Percentiles rank a stretch among this genome's conserved stretches.
These are phyloP conservation scores for Serinus canaria DNA, from an alignment of 2,113 vertebrate species.

Conservation along the genomic window DNA sequence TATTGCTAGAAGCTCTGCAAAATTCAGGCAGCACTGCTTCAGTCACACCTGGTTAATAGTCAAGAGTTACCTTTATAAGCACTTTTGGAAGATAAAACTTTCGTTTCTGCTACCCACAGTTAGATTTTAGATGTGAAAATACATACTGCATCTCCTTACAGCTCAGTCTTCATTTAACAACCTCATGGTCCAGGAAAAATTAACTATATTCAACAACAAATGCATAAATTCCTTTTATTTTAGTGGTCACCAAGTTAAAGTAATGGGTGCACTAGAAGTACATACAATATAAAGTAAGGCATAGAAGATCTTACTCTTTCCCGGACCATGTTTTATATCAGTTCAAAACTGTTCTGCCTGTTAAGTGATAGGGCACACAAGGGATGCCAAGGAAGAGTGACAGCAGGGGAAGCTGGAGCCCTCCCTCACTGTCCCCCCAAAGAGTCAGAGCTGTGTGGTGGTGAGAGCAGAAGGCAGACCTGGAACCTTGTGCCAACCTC, in stretches of 20 bases:
- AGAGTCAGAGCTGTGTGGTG: not conserved
- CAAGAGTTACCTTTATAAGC: not conserved
- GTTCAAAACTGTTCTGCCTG: not conserved
- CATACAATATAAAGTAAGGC: not conserved
- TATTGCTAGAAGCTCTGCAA: not conserved
- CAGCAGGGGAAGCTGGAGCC: not conserved
- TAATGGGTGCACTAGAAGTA: not conserved
- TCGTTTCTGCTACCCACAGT: not conserved
- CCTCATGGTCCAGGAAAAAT: not conserved
- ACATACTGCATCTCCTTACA: not conserved
- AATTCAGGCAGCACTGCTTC: not conserved
- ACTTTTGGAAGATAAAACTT: not conserved
- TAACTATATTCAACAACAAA: not conserved
- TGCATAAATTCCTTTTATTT: not conserved
- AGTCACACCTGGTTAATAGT: not conserved
- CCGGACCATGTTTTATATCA: not conserved
- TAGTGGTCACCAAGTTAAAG: not conserved
- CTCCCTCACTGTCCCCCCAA: not conserved
- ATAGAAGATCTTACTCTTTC: not conserved
- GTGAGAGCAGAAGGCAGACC: not conserved
- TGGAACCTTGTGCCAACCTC: not conserved
- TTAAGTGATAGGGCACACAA: fast-evolving
- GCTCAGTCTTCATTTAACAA: not conserved
- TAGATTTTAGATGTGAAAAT: not conserved
- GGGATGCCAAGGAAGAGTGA: not conserved